Base-by-base conservation (phyloP, 2,888 invertebrate genomes). In the Artemia sinica region DNA sequence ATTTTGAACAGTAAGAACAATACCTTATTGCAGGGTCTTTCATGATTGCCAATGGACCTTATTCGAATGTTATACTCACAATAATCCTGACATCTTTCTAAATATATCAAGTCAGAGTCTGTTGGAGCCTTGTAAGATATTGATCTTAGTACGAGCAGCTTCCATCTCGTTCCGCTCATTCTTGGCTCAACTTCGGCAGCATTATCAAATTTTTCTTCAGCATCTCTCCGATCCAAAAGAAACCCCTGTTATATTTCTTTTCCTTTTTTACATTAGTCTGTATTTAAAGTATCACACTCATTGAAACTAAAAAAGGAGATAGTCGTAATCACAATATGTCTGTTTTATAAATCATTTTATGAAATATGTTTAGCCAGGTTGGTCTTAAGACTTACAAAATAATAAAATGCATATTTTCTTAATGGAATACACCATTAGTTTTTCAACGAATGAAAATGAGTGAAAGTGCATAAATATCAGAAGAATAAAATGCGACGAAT, bases 171-270 rank as follows among this genome's bases (percentile, higher is more conserved):
- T 48, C 65, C 51, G 41, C 74, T 71, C 65, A 72, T 74, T 67
- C 76, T 74, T 68, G 77, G 75, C 66, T 77, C 74, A 12, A 80
- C 80, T 72, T 80, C 79, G 1, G 79, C 78, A 7, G 80, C 80
- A 8, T 77, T 77, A 72, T 81, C 80, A 71, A 80, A 80, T 71
- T 80, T 80, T 66, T 79, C 70, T 79, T 78, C 70, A 80, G 76
- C 6, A 76, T 72, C 69, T 76, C 74, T 12, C 80, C 80, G 63
- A 80, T 76, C 73, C 78, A 73, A 18, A 69, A 68, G 11, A 18
- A 18, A 18, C 18, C 18, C 18, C 18, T 18, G 18, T 18, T 18
- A 18, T 18, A 18, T 18, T 1, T 18, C 1, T 1, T 18, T 18
- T 18, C 18, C 18, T 18, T 18, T 18, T 18, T 18, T 18, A 18